Evolutionary conservation across 2,888 invertebrate species (phyloP), one percentile per base, ranked within the genome.

Genomic region (Chirona hameri): DNA sequence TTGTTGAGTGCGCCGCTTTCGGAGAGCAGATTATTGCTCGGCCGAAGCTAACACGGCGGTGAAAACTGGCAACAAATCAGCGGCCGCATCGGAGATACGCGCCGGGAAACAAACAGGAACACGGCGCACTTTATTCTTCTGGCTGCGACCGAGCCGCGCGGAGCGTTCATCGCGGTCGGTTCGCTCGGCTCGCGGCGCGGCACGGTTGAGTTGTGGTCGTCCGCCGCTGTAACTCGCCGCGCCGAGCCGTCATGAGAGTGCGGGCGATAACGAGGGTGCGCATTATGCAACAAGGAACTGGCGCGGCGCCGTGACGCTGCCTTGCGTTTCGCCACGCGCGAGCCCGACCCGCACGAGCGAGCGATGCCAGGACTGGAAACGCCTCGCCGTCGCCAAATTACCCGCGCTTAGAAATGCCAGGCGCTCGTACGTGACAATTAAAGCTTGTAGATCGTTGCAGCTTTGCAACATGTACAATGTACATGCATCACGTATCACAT

Each of bases 11-110:
- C 18, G 76, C 18, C 39, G 76, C 76, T 24, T 46, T 76, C 21
- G 24, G 76, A 76, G 76, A 18, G 52, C 52, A 46, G 76, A 76
- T 76, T 76, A 46, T 76, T 76, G 76, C 39, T 46, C 39, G 39
- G 39, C 21, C 24, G 21, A 39, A 12, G 76, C 46, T 7, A 76
- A 18, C 76, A 12, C 31, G 24, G 24, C 76, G 31, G 76, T 39
- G 76, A 76, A 76, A 76, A 76, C 18, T 9, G 4, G 18, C 46
- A 39, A 76, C 76, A 76, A 76, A 76, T 76, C 76, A 76, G 76
- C 18, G 24, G 10, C 18, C 10, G 21, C 76, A 21, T 46, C 76
- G 46, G 76, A 76, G 72, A 46, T 24, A 76, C 12, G 7, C 76
- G 24, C 9, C 76, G 15, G 76, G 39, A 46, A 39, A 76, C 76